A percentile compares a stretch with the other conserved stretches of the same genome.
phyloP scores from a whole-genome alignment of 2,888 invertebrate species.

The Drosophila gaucha region DNA sequence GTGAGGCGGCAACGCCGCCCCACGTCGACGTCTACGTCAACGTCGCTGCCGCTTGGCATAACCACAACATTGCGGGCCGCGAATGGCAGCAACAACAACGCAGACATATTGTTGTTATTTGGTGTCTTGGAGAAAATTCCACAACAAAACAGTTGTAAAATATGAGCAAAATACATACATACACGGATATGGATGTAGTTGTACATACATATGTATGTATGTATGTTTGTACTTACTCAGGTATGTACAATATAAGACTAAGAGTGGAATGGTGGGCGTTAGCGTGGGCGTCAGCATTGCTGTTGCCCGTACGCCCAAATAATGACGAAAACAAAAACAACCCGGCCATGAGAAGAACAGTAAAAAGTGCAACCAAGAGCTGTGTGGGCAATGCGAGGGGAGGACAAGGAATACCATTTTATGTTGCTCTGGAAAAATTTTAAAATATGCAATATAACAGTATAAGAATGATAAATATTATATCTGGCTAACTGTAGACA shows the following conservation, averaged over 20 bases:
- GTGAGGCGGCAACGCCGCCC: slow-evolving; percentile 38
- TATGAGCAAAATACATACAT: slow-evolving; percentile 61
- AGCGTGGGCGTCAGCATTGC: slow-evolving; percentile 24
- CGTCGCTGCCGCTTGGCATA: slow-evolving; percentile 34
- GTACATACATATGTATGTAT: background rate
- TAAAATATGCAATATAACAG: slow-evolving; percentile 20
- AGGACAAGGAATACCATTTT: slow-evolving; percentile 26
- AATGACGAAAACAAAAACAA: slow-evolving; percentile 55
- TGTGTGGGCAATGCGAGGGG: slow-evolving; percentile 12
- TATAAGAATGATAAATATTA: slow-evolving; percentile 27
- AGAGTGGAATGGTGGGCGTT: slow-evolving; percentile 36
- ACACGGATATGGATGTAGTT: background rate
- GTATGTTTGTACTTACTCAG: background rate
- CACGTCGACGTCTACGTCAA: slow-evolving; percentile 14
- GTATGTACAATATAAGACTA: slow-evolving; percentile 7
- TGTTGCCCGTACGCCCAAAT: slow-evolving; percentile 58
- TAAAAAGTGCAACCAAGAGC: slow-evolving; percentile 40
- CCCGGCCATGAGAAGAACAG: slow-evolving; percentile 26
- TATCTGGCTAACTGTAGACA: slow-evolving; percentile 31
- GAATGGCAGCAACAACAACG: slow-evolving; percentile 28
- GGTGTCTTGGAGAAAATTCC: slow-evolving; percentile 71
- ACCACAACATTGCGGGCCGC: slow-evolving; percentile 63
- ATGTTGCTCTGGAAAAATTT: slow-evolving; percentile 10
- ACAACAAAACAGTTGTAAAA: slow-evolving; percentile 77
- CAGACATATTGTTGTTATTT: slow-evolving; percentile 52